Conservation (phyloP, 1,140 invertebrate genomes). For the Sminthurides bifidus region DNA sequence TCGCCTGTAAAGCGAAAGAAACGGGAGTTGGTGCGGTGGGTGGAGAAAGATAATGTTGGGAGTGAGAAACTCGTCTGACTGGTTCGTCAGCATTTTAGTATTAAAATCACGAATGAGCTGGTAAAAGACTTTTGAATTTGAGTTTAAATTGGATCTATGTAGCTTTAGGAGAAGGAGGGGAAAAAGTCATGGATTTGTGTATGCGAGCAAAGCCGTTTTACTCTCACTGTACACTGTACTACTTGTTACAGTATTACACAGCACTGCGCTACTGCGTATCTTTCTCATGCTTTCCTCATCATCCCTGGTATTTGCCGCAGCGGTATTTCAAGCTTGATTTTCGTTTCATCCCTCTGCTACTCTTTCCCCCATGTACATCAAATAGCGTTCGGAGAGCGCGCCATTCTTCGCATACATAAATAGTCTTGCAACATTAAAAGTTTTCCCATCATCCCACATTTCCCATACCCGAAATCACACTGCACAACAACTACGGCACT, state of each 20-base stretch:
- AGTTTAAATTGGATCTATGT: conserved; percentile 32
- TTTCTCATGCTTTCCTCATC: not conserved
- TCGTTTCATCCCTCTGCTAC: not conserved
- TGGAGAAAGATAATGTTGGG: not conserved
- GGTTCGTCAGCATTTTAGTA: conserved; percentile 22
- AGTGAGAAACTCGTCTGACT: no score
- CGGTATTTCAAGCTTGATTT: no score
- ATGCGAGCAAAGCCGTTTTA: conserved; percentile 23
- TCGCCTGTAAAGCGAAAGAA: not conserved
- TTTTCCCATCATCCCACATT: not conserved
- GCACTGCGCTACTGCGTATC: conserved; percentile 19
- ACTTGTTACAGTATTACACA: conserved; percentile 21
- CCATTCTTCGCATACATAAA: conserved; percentile 24
- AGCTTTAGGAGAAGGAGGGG: no score
- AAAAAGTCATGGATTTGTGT: conserved; percentile 26
- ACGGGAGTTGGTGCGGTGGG: no score
- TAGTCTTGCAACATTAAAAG: conserved; percentile 19
- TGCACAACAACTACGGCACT: conserved; percentile 12
- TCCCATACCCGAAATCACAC: conserved; percentile 9
- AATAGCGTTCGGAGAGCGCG: conserved; percentile 27
- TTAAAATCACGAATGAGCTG: conserved; percentile 27
- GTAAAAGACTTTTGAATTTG: conserved; percentile 32
- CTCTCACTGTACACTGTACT: no score
- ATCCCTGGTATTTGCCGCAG: no score
- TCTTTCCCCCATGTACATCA: conserved; percentile 17